phyloP scores from a whole-genome alignment of 37 sponge, comb jelly and placozoan genomes.

The Aplysina aerophoba region DNA sequence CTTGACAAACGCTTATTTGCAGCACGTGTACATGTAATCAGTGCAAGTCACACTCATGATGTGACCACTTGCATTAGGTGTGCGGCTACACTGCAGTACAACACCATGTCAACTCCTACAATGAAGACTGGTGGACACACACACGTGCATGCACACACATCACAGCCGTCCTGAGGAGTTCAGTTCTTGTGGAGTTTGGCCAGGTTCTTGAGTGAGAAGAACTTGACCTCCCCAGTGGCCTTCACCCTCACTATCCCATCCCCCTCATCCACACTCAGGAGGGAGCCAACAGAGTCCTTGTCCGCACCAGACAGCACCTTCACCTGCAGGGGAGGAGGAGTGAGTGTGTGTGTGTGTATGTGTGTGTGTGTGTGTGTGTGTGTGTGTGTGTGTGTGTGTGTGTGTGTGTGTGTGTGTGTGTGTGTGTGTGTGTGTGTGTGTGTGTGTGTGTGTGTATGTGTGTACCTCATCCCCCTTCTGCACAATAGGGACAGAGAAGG shows the following conservation, averaged over 20 bases:
- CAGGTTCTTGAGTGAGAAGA: conserved; percentile 75
- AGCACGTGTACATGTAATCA: too few relatives aligned
- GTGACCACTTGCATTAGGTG: too few relatives aligned
- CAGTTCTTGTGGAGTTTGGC: conserved; percentile 59
- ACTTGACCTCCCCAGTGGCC: conserved; percentile 76
- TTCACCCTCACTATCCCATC: conserved; percentile 93
- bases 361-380: not conserved
- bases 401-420: not conserved
- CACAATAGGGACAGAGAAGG: too few relatives aligned
- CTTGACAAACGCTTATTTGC: too few relatives aligned
- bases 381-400: conserved; percentile 3
- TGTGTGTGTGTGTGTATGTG: too few relatives aligned
- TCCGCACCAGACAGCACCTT: conserved; percentile 72
- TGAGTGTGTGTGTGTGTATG: not conserved
- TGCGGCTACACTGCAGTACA: too few relatives aligned
- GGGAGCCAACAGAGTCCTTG: conserved; percentile 70
- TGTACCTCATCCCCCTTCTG: conserved; percentile 82
- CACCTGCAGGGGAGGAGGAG: conserved; percentile 44
- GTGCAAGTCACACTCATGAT: too few relatives aligned
- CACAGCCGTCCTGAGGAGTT: too few relatives aligned
- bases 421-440: conserved; percentile 9
- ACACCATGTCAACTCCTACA: too few relatives aligned
- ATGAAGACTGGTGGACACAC: too few relatives aligned
- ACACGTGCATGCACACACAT: too few relatives aligned
- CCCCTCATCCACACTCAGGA: conserved; percentile 92